phyloP scores from a whole-genome alignment of 2,113 vertebrate genomes.

The Oncorhynchus keta region DNA sequence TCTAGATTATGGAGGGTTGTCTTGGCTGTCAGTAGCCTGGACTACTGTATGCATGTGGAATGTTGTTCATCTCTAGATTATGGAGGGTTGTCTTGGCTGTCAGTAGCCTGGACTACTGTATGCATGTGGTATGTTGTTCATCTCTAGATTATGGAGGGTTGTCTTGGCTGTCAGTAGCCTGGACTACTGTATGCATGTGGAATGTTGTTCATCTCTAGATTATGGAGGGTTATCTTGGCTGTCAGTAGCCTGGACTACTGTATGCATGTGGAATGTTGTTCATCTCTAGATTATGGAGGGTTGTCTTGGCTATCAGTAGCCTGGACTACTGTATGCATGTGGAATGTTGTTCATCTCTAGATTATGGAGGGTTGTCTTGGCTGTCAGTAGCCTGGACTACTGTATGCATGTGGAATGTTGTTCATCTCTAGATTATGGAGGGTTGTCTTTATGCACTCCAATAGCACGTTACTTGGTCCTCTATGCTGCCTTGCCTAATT shows the following conservation, averaged over 20 bases:
- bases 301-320: neutral
- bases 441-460: constrained; percentile 28
- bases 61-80: constrained; percentile 20
- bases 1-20: constrained; percentile 11
- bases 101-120: too few relatives aligned
- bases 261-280: constrained; percentile 10
- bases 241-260: too few relatives aligned
- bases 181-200: neutral
- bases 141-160: constrained; percentile 14
- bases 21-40: neutral
- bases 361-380: constrained; percentile 14
- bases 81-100: constrained; percentile 9
- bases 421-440: constrained; percentile 15
- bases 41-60: neutral
- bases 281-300: constrained; percentile 12
- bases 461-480: constrained; percentile 39
- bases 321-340: neutral
- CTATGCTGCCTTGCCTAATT: constrained; percentile 22
- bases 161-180: neutral
- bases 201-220: constrained; percentile 23
- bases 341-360: constrained; percentile 20
- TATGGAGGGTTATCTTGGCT: constrained; percentile 10
- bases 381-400: too few relatives aligned
- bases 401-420: constrained; percentile 3
- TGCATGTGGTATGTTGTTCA: constrained; percentile 16